Percentiles rank a stretch among this genome's conserved stretches.
Conservation (phyloP, 2,113 vertebrate species). For the Eretmochelys imbricata region DNA sequence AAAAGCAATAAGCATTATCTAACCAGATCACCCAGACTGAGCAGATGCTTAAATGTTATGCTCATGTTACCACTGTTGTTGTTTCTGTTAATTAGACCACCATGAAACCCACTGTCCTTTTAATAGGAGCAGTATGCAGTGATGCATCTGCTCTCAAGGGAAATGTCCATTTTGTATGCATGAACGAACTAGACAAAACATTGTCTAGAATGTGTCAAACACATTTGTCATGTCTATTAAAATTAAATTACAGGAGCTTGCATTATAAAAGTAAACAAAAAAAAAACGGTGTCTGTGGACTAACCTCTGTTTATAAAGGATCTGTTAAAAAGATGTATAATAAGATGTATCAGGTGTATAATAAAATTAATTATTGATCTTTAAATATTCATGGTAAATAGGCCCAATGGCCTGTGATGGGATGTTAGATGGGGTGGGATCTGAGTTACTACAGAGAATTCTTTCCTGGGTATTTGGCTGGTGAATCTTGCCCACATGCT, state of each 20-base stretch:
- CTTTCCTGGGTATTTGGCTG: too few relatives aligned
- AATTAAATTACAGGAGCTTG: slow-evolving; percentile 6
- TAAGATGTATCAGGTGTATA: neutral
- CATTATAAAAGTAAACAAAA: neutral
- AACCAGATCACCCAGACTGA: neutral
- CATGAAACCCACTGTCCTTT: neutral
- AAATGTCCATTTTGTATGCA: slow-evolving; percentile 13
- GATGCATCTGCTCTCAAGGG: slow-evolving; percentile 27
- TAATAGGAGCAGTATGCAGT: neutral
- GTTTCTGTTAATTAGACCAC: slow-evolving; percentile 18
- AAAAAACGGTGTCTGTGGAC: accelerated
- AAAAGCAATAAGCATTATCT: neutral
- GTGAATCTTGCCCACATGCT: too few relatives aligned
- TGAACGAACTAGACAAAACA: slow-evolving; percentile 29
- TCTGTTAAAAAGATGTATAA: neutral
- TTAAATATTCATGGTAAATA: too few relatives aligned
- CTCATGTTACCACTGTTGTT: neutral
- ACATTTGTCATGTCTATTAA: slow-evolving; percentile 31
- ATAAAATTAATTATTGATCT: neutral
- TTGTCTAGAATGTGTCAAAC: slow-evolving; percentile 14
- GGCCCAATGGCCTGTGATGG: too few relatives aligned
- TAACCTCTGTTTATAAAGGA: neutral
- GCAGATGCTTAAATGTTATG: neutral
- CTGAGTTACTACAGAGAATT: too few relatives aligned
- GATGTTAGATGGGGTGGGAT: too few relatives aligned